phyloP scores from a whole-genome alignment of 2,113 vertebrate species.

The Odocoileus virginianus region DNA sequence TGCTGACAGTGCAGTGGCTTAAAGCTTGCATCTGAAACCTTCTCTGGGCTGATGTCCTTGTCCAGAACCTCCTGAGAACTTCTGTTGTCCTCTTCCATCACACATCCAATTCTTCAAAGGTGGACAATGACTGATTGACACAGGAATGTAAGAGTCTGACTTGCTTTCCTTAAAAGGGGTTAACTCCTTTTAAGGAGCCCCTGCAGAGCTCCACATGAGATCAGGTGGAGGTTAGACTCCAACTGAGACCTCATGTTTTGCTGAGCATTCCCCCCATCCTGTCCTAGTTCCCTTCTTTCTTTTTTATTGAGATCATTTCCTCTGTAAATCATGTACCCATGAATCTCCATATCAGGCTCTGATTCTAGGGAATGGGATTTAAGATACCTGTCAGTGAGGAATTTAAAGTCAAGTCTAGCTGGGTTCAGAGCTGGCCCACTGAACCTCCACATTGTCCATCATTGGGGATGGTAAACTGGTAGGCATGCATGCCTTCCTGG shows the following conservation, averaged over 20 bases:
- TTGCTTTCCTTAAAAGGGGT: not conserved
- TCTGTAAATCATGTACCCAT: not conserved
- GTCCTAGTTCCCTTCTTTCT: not conserved
- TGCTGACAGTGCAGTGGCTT: not conserved
- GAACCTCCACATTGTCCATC: not conserved
- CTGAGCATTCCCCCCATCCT: not conserved
- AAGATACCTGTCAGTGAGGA: not conserved
- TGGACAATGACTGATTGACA: not conserved
- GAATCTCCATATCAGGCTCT: not conserved
- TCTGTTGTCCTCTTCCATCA: not conserved
- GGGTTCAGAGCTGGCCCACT: not conserved
- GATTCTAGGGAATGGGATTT: not conserved
- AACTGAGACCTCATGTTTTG: not conserved
- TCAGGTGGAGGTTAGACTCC: not conserved
- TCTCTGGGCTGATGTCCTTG: not conserved
- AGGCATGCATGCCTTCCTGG: not conserved
- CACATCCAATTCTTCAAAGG: not conserved
- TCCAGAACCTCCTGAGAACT: not conserved
- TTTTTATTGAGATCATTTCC: not conserved
- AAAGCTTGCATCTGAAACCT: not conserved
- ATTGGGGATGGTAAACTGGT: not conserved
- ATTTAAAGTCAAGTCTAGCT: not conserved
- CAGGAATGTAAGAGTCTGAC: not conserved
- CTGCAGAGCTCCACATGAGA: not conserved
- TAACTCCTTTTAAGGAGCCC: not conserved